Conservation (phyloP, 2,113 vertebrate species). For the Lutjanus erythropterus region DNA sequence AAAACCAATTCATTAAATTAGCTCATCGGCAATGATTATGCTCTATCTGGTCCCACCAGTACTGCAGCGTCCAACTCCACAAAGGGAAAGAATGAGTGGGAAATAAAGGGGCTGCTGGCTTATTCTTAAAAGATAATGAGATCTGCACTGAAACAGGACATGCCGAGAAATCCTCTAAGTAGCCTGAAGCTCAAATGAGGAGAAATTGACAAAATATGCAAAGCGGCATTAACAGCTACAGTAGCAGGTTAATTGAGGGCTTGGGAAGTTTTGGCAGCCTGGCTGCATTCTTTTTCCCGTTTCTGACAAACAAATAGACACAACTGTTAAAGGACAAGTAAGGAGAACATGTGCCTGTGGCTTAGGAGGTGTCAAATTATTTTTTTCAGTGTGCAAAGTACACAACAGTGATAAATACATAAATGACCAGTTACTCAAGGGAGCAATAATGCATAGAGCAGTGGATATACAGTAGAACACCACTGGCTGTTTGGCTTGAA, state of each 20-base stretch:
- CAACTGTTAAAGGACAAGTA: slow-evolving; percentile 54
- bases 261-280: slow-evolving; percentile 72
- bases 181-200: slow-evolving; percentile 73
- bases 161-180: slow-evolving; percentile 73
- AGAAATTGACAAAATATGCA: slow-evolving; percentile 76
- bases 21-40: slow-evolving; percentile 88
- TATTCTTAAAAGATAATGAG: slow-evolving; percentile 82
- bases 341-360: slow-evolving; percentile 41
- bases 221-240: slow-evolving; percentile 75
- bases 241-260: slow-evolving; percentile 85
- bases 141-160: slow-evolving; percentile 71
- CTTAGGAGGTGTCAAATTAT: slow-evolving; percentile 24
- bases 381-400: slow-evolving; percentile 41
- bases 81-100: slow-evolving; percentile 54
- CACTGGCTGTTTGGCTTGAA: slow-evolving; percentile 20
- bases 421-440: slow-evolving; percentile 22
- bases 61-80: slow-evolving; percentile 60
- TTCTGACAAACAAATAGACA: slow-evolving; percentile 64
- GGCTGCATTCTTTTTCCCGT: slow-evolving; percentile 36
- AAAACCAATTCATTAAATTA: slow-evolving; percentile 90
- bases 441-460: slow-evolving; percentile 32
- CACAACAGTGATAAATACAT: slow-evolving; percentile 19
- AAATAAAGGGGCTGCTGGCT: slow-evolving; percentile 70
- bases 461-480: slow-evolving; percentile 11
- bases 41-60: slow-evolving; percentile 77